Base-by-base conservation (phyloP, 1,140 invertebrate genomes). In the Arctopsyche grandis region DNA sequence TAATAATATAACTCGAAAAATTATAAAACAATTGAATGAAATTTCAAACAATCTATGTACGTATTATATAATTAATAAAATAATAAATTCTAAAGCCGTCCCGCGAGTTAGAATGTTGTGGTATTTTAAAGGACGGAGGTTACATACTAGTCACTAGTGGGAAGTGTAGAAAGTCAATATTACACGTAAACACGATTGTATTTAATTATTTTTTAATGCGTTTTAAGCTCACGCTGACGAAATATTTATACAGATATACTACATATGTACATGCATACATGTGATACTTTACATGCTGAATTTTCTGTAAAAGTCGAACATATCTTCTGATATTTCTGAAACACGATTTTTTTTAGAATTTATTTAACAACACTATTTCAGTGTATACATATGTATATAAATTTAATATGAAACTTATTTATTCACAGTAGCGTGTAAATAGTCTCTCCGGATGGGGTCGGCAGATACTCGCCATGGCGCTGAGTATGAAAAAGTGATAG, bases 81-180 rank as follows among this genome's bases (percentile, higher is more conserved):
- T 52, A 52, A 9, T 74, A 46, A 26, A 75, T 69, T 75, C 48
- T 56, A 79, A 56, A 79, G 63, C 78, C 73, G 73, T 79, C 29
- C 78, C 78, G 22, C 22, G 60, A 38, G 16, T 44, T 52, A 16
- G 3, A 52, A 70, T 60, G 69, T 69, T 80, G 66, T 77, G 75
- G 79, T 71, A 80, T 80, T 80, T 71, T 63, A 76, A 80, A 80
- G 79, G 74, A 80, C 75, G 69, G 69, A 78, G 77, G 77, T 78
- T 78, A 78, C 77, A 78, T 58, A 16, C 56, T 66, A 58, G 58
- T 60, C 29, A 16, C 56, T 66, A 58, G 58, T 60, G 52, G 74
- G 48, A 80, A 80, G 79, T 80, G 74, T 70, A 16, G 69, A 69
- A 75, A 70, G 70, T 77, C 79, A 22, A 73, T 80, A 77, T 80